These are phyloP conservation scores for Erebia ligea DNA, from an alignment of 2,888 invertebrate species.

Conservation along the genomic window DNA sequence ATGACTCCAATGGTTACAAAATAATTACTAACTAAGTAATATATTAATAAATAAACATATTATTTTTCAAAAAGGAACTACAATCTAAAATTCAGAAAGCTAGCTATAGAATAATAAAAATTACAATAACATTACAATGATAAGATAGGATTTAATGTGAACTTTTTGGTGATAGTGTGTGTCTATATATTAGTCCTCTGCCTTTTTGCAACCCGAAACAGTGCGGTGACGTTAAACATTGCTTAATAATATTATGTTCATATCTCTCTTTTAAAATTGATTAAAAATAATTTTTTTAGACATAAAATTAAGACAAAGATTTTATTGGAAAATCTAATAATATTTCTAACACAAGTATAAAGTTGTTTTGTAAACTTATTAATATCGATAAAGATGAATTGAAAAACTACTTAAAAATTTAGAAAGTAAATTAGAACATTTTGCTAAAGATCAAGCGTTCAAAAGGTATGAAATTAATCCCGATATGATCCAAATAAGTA, in stretches of 20 bases:
- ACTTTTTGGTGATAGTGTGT: conserved; percentile 30
- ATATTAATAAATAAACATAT: conserved; percentile 29
- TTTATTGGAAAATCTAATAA: neutral
- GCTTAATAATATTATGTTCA: conserved; percentile 24
- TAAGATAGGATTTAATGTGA: conserved; percentile 32
- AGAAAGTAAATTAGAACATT: too few species aligned
- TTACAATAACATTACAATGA: conserved; percentile 30
- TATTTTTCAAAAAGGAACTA: conserved; percentile 31
- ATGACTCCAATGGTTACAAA: conserved; percentile 40
- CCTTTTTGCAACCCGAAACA: conserved; percentile 42
- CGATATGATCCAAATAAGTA: neutral
- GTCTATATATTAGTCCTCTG: conserved; percentile 41
- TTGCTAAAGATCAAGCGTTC: neutral
- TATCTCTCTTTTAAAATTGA: conserved; percentile 35
- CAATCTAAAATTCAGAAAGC: conserved; percentile 37
- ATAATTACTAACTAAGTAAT: conserved; percentile 26
- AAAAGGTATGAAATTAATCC: neutral
- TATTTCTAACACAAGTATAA: neutral
- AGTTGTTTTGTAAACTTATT: too few species aligned
- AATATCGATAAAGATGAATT: too few species aligned
- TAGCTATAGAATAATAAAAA: conserved; percentile 38
- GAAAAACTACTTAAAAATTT: too few species aligned
- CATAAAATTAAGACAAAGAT: neutral
- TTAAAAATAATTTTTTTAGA: neutral
- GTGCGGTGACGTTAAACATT: conserved; percentile 42